phyloP scores from a whole-genome alignment of 2,113 vertebrate genomes.

The Prinia subflava region DNA sequence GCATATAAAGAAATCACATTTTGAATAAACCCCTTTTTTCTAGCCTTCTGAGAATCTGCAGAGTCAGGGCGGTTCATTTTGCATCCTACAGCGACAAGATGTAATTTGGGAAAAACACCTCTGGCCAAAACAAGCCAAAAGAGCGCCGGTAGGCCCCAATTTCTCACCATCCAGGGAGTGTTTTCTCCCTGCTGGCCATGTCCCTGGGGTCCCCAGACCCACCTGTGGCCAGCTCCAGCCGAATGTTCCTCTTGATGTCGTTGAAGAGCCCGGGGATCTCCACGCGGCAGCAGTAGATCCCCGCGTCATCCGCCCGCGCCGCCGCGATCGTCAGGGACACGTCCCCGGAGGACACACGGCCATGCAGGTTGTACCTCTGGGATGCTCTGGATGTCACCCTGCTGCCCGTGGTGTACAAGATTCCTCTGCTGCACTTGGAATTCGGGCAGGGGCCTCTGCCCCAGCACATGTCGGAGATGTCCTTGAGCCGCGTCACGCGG shows the following conservation, averaged over 20 bases:
- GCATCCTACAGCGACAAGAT: too few relatives aligned
- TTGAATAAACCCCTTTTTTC: too few relatives aligned
- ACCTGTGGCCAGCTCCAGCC: constrained; percentile 49
- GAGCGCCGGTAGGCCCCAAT: neutral
- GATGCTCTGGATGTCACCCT: neutral
- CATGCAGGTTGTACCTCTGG: neutral
- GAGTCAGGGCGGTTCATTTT: too few relatives aligned
- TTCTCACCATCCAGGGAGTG: neutral
- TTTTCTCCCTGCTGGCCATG: neutral
- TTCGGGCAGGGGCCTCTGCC: constrained; percentile 15
- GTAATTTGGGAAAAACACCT: neutral
- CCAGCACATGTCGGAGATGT: constrained; percentile 34
- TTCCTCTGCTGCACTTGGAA: neutral
- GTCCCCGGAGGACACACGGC: constrained; percentile 26
- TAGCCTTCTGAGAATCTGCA: too few relatives aligned
- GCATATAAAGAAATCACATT: too few relatives aligned
- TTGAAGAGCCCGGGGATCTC: constrained; percentile 76
- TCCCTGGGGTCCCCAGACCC: neutral
- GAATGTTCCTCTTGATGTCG: constrained; percentile 55
- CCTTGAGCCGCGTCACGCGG: rapidly evolving
- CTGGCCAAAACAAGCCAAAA: neutral
- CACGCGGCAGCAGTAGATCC: constrained; percentile 79
- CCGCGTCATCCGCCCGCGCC: constrained; percentile 53
- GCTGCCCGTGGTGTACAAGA: neutral
- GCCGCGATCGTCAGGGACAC: constrained; percentile 75